Evolutionary conservation across 2,888 invertebrate species (phyloP).

Genomic region (Meandrusa payeni): DNA sequence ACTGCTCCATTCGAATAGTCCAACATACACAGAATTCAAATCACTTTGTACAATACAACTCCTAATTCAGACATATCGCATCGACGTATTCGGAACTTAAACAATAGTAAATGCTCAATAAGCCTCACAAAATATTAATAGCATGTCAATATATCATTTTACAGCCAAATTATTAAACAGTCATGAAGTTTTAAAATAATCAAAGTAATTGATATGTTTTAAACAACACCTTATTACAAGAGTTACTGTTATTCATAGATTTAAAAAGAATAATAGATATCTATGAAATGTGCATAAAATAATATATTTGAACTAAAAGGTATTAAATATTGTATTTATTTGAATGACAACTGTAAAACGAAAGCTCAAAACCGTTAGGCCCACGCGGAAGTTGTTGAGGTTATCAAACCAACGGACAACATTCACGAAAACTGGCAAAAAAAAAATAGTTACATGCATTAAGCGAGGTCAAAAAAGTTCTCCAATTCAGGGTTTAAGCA

Average conservation of each 20-base stretch:
- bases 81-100: constrained; percentile 53
- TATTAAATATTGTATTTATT: constrained; percentile 33
- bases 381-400: constrained; percentile 39
- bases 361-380: constrained; percentile 70
- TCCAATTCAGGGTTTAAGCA: constrained; percentile 13
- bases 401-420: constrained; percentile 39
- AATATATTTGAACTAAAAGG: too few species aligned
- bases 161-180: constrained; percentile 32
- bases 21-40: constrained; percentile 36
- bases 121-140: constrained; percentile 65
- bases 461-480: constrained; percentile 36
- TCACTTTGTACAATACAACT: constrained; percentile 45
- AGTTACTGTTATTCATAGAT: too few species aligned
- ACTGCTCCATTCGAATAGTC: constrained; percentile 40
- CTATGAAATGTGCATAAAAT: too few species aligned
- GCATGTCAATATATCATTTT: constrained; percentile 41
- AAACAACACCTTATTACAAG: too few species aligned
- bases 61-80: constrained; percentile 46
- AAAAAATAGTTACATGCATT: constrained; percentile 46
- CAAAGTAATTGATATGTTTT: too few species aligned
- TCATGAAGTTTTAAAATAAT: constrained; percentile 12
- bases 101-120: constrained; percentile 71
- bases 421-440: constrained; percentile 39
- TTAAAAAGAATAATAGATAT: too few species aligned
- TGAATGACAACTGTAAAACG: constrained; percentile 54